phyloP scores from a whole-genome alignment of 1,140 invertebrate genomes.

The Tetragnatha versicolor region DNA sequence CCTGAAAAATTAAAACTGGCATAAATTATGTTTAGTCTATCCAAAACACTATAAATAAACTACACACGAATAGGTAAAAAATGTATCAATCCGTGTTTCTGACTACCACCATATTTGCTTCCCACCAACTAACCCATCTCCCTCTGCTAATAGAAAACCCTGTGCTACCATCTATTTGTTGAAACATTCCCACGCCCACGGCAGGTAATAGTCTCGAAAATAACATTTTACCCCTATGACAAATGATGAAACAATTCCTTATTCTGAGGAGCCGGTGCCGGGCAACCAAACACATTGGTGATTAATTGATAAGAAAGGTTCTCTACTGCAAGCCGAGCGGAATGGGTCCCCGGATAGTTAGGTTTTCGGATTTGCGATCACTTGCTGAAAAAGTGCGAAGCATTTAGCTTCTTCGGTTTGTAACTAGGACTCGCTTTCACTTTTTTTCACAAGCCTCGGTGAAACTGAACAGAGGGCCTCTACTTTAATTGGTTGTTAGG shows the following conservation, averaged over 20 bases:
- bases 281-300: slow-evolving; percentile 5
- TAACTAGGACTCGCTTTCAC: slow-evolving; percentile 5
- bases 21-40: too few relatives aligned
- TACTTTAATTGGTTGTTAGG: slow-evolving; percentile 22
- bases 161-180: not conserved
- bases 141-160: too few relatives aligned
- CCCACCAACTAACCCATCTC: too few relatives aligned
- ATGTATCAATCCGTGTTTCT: too few relatives aligned
- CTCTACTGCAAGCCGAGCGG: slow-evolving; percentile 6
- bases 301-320: slow-evolving; percentile 38
- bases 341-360: slow-evolving; percentile 23
- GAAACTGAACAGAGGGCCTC: not conserved
- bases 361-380: slow-evolving; percentile 16
- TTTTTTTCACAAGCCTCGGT: slow-evolving; percentile 1
- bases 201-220: slow-evolving; percentile 21
- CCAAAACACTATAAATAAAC: too few relatives aligned
- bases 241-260: slow-evolving; percentile 44
- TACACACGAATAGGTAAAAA: too few relatives aligned
- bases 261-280: slow-evolving; percentile 19
- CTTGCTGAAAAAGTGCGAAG: slow-evolving; percentile 21
- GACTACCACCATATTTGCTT: too few relatives aligned
- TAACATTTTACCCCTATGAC: slow-evolving; percentile 33
- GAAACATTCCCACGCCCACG: not conserved
- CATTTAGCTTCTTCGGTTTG: slow-evolving; percentile 5
- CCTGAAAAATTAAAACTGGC: too few relatives aligned